Percentiles rank a stretch among this genome's conserved stretches.
Evolutionary conservation across 2,888 invertebrate genomes (phyloP).

Genomic region (Polyploca ridens): DNA sequence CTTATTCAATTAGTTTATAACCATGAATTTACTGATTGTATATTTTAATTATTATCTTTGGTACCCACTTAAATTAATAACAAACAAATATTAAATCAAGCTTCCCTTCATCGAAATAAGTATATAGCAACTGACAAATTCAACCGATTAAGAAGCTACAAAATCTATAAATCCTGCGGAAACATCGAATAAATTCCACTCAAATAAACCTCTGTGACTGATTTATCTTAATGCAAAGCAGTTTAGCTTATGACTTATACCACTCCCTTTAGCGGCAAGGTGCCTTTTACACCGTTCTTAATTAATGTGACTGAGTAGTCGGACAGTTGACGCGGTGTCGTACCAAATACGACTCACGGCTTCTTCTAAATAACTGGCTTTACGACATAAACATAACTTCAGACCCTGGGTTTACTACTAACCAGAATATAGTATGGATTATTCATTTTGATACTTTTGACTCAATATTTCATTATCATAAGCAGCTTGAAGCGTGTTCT

Average conservation of each 20-base stretch:
- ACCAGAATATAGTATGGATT: neutral
- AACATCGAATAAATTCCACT: too few relatives aligned
- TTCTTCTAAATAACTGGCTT: constrained; percentile 26
- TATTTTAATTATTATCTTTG: too few relatives aligned
- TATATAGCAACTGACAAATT: too few relatives aligned
- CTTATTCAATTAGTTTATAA: too few relatives aligned
- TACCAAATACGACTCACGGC: constrained; percentile 33
- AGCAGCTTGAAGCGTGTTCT: too few relatives aligned
- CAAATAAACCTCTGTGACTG: too few relatives aligned
- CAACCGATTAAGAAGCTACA: too few relatives aligned
- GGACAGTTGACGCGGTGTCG: constrained; percentile 33
- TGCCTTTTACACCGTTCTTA: constrained; percentile 39
- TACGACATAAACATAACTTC: neutral
- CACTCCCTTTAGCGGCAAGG: constrained; percentile 16
- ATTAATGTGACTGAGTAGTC: constrained; percentile 42
- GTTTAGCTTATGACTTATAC: constrained; percentile 22
- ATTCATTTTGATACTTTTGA: neutral
- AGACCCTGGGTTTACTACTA: neutral
- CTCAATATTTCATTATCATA: neutral
- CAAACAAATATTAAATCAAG: too few relatives aligned
- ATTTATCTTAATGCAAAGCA: constrained; percentile 9
- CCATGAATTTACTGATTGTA: too few relatives aligned
- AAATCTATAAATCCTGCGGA: too few relatives aligned
- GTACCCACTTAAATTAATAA: too few relatives aligned
- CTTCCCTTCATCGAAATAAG: too few relatives aligned